Evolutionary conservation across 2,888 invertebrate species (phyloP), one percentile per base, ranked within the genome.

Genomic region (Lithophane leautieri): DNA sequence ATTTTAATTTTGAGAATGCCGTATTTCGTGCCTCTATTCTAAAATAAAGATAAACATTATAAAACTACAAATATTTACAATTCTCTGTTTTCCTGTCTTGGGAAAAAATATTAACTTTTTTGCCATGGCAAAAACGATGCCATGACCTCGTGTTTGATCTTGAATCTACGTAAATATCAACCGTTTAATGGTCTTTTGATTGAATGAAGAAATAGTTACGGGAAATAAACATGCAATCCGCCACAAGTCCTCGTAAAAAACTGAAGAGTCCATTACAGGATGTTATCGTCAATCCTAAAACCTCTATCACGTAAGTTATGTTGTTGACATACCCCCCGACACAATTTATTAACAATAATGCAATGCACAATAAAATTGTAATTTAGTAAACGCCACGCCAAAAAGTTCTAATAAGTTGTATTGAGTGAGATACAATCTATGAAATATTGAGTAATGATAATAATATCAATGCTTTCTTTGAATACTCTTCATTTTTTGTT

Each of bases 221-320:
- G 47, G 19, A 73, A 80, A 69, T 74, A 67, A 90, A 82, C 50
- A 94, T 94, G 94, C 91, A 94, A 65, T 87, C 91, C 19, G 63
- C 89, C 42, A 85, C 84, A 34, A 94, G 91, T 70, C 93, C 94
- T 69, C 90, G 89, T 28, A 94, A 93, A 86, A 94, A 93, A 86
- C 80, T 92, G 16, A 94, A 92, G 85, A 94, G 93, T 76, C 93
- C 93, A 44, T 85, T 90, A 42, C 88, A 90, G 78, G 94, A 94
- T 72, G 74, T 81, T 70, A 85, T 82, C 72, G 73, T 91, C 65
- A 95, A 95, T 86, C 90, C 92, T 40, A 96, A 95, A 90, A 94
- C 94, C 4, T 95, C 95, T 14, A 90, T 96, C 86, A 95, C 94
- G 96, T 96, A 90, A 94, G 96, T 94, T 70, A 3, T 25, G 25